phyloP scores from a whole-genome alignment of 1,140 invertebrate genomes.

The Drosophila nigrodunni region DNA sequence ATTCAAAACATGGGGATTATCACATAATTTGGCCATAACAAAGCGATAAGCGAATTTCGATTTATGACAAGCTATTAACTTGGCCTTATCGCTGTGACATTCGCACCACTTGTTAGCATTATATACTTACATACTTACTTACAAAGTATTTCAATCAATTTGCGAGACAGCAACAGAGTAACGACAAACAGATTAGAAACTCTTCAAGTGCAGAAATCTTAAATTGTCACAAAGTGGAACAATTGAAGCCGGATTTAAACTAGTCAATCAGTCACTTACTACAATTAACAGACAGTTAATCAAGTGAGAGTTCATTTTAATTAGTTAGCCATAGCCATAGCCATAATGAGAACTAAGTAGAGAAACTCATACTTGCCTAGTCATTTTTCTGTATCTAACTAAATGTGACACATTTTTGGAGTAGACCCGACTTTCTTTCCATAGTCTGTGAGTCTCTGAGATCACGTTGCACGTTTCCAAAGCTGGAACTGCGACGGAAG shows the following conservation, averaged over 20 bases:
- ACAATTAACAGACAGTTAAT: slow-evolving; percentile 56
- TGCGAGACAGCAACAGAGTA: not conserved
- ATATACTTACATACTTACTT: not conserved
- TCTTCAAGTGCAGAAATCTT: slow-evolving; percentile 43
- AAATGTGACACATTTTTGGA: slow-evolving; percentile 57
- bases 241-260: slow-evolving; percentile 73
- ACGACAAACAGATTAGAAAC: slow-evolving; percentile 26
- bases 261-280: slow-evolving; percentile 31
- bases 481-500: slow-evolving; percentile 48
- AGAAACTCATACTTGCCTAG: slow-evolving; percentile 53
- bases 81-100: slow-evolving; percentile 18
- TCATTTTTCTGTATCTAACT: slow-evolving; percentile 29
- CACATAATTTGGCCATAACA: slow-evolving; percentile 22
- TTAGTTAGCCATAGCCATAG: slow-evolving; percentile 34
- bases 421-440: slow-evolving; percentile 56
- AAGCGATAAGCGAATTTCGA: slow-evolving; percentile 1
- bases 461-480: slow-evolving; percentile 37
- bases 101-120: not conserved
- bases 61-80: slow-evolving; percentile 6
- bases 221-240: slow-evolving; percentile 70
- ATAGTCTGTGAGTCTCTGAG: not conserved
- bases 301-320: slow-evolving; percentile 81
- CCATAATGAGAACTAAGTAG: slow-evolving; percentile 63
- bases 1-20: slow-evolving; percentile 31
- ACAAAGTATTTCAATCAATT: not conserved